A percentile compares a stretch with the other conserved stretches of the same genome.
Conservation (phyloP, 2,888 invertebrate genomes). For the Diplazon laetatorius region DNA sequence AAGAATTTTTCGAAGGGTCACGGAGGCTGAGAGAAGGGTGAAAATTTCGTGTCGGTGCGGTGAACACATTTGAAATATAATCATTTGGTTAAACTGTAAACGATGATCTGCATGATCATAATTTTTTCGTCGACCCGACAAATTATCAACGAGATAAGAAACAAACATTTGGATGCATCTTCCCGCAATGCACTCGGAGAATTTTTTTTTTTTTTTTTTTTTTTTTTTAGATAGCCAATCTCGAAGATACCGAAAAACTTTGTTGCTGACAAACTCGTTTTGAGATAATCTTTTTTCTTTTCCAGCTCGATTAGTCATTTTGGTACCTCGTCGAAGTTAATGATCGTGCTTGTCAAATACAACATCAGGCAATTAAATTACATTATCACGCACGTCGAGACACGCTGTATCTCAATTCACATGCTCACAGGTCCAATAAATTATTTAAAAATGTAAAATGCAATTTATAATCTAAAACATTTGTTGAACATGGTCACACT, state of each 20-base stretch:
- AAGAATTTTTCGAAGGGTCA: too few relatives aligned
- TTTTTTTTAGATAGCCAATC: too few relatives aligned
- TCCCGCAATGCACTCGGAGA: not conserved
- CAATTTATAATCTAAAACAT: too few relatives aligned
- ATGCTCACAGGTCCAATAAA: slow-evolving; percentile 34
- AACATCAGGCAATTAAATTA: slow-evolving; percentile 14
- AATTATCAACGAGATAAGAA: slow-evolving; percentile 11
- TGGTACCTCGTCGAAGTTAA: slow-evolving; percentile 24
- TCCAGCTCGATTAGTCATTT: not conserved
- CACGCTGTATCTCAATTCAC: slow-evolving; percentile 1
- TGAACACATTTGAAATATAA: too few relatives aligned
- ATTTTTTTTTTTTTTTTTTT: too few relatives aligned
- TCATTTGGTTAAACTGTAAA: too few relatives aligned
- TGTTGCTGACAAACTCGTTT: not conserved
- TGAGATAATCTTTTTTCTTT: slow-evolving; percentile 9
- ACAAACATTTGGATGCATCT: not conserved
- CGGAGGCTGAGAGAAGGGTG: too few relatives aligned
- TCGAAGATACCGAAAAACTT: slow-evolving; percentile 14
- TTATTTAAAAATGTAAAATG: slow-evolving; percentile 44
- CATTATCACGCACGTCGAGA: slow-evolving; percentile 19
- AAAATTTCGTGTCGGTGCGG: too few relatives aligned
- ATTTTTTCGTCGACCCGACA: slow-evolving; percentile 18
- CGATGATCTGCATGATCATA: too few relatives aligned
- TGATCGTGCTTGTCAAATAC: not conserved
- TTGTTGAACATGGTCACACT: slow-evolving; percentile 19